Conservation (phyloP, 2,797 vertebrate species). For the Myioborus miniatus region DNA sequence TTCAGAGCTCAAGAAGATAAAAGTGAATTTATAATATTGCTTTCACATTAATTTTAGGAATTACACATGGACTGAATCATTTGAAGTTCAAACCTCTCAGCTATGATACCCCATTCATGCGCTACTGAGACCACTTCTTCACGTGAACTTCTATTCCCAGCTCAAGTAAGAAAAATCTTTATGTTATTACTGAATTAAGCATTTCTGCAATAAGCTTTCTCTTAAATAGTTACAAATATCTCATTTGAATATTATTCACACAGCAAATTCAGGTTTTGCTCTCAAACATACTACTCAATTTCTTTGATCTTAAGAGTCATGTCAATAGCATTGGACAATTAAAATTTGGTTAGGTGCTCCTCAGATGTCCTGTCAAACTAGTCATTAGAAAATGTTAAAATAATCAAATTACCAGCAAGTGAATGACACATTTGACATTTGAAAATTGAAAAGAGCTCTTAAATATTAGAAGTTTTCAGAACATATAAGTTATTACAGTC, state of each 20-base stretch:
- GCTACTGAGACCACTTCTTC: not conserved
- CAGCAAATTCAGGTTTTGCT: constrained; percentile 47
- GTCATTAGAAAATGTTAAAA: constrained; percentile 19
- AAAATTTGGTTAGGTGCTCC: not conserved
- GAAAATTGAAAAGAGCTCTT: not conserved
- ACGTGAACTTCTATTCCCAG: not conserved
- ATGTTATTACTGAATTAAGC: not conserved
- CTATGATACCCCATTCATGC: not conserved
- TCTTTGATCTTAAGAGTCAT: constrained; percentile 37
- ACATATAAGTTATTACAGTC: not conserved
- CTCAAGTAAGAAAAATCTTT: constrained; percentile 31
- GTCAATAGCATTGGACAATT: constrained; percentile 21
- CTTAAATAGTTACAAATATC: constrained; percentile 5
- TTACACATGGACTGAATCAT: not conserved
- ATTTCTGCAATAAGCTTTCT: constrained; percentile 41
- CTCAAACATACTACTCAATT: constrained; percentile 24
- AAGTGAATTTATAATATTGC: not conserved
- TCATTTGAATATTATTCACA: constrained; percentile 43
- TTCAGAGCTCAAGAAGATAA: constrained; percentile 39
- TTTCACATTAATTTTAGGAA: not conserved
- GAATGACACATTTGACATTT: not conserved
- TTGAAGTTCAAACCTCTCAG: not conserved
- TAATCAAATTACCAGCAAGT: not conserved
- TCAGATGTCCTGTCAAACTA: constrained; percentile 44
- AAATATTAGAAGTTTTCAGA: not conserved